Conservation (phyloP, 2,888 invertebrate species). For the Thyatira batis region DNA sequence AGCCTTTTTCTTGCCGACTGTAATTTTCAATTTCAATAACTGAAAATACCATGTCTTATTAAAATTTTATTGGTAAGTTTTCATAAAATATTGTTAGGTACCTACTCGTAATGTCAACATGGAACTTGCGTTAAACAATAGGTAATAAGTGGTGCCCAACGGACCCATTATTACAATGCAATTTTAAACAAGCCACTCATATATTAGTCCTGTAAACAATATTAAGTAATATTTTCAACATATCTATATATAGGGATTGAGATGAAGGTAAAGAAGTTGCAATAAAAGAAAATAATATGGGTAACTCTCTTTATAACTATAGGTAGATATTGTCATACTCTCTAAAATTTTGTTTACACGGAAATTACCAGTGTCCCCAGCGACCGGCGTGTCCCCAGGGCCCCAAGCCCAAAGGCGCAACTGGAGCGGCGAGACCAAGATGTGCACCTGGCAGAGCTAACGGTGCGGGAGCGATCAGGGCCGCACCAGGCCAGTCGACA, state of each 20-base stretch:
- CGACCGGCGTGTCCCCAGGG: constrained; percentile 27
- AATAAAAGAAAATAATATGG: constrained; percentile 17
- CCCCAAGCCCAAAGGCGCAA: constrained; percentile 44
- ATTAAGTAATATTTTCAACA: not conserved
- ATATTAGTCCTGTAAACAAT: no score
- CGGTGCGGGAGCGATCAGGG: constrained; percentile 41
- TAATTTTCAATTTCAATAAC: no score
- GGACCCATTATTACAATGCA: no score
- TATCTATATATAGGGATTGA: not conserved
- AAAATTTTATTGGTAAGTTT: no score
- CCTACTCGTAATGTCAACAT: not conserved
- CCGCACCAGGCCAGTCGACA: constrained; percentile 44
- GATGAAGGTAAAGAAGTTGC: not conserved
- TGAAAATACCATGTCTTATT: no score
- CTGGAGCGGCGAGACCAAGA: constrained; percentile 30
- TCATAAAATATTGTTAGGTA: not conserved
- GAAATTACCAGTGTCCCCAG: constrained; percentile 55
- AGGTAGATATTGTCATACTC: constrained; percentile 40
- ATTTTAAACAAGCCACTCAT: no score
- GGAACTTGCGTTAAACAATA: not conserved
- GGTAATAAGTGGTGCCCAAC: not conserved
- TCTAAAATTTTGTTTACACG: constrained; percentile 26
- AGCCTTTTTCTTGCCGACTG: no score
- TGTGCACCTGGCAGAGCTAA: constrained; percentile 39
- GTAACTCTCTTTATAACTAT: constrained; percentile 77